A percentile compares a stretch with the other conserved stretches of the same genome.
These are phyloP conservation scores for Sycophila sp. DNA, from an alignment of 1,140 invertebrate species.

Conservation along the genomic window DNA sequence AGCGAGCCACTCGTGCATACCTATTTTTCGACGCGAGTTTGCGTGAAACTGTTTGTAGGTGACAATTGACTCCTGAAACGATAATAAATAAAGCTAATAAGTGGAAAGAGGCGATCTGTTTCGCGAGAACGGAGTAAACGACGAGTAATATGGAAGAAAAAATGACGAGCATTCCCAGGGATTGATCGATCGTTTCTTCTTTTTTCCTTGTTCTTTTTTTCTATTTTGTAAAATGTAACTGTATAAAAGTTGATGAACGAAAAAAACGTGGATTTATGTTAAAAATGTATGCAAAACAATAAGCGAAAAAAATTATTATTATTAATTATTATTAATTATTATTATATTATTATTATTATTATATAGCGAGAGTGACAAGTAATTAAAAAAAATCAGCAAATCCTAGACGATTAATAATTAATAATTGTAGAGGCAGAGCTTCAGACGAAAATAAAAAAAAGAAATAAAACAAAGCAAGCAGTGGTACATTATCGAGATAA, in stretches of 20 bases:
- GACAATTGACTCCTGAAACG: conserved; percentile 13
- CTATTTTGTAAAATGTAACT: conserved; percentile 31
- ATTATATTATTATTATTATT: conserved; percentile 25
- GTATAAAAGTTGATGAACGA: conserved; percentile 15
- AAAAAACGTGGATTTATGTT: conserved; percentile 19
- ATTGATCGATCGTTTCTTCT: conserved; percentile 17
- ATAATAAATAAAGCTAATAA: too few relatives aligned
- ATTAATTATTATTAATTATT: conserved; percentile 30
- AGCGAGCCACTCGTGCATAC: conserved; percentile 11
- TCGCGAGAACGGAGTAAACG: too few relatives aligned
- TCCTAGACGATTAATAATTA: conserved; percentile 20
- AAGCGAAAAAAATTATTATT: conserved; percentile 25
- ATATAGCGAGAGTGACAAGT: conserved; percentile 35
- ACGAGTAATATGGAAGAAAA: neutral
- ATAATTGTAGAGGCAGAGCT: conserved; percentile 36
- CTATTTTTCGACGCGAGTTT: conserved; percentile 15
- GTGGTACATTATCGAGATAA: conserved; percentile 23
- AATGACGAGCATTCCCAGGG: conserved; percentile 2
- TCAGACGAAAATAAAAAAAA: conserved; percentile 14
- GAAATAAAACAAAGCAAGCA: conserved; percentile 32
- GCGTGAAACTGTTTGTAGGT: neutral
- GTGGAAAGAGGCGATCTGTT: too few relatives aligned
- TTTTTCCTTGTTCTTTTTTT: conserved; percentile 18
- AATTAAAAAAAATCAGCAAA: conserved; percentile 24
- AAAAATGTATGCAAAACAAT: conserved; percentile 23